Base-by-base conservation (phyloP, 1,140 invertebrate genomes). In the Drosophila sp. region DNA sequence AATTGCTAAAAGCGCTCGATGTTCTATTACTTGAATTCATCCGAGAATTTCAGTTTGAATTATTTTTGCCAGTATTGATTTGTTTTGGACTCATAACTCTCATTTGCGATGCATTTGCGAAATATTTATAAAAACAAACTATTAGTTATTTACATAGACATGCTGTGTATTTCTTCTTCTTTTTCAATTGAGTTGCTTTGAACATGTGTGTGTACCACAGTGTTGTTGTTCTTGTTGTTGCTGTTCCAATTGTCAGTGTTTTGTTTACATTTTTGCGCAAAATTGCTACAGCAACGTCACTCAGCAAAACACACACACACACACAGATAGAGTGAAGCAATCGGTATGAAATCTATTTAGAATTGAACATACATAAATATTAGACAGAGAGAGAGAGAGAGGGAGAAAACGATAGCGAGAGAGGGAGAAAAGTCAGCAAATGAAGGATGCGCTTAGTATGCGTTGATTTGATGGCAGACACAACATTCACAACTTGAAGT, bases 241-340 rank as follows among this genome's bases (percentile, higher is more conserved):
- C 21, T 56, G 18, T 29, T 46, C 14, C 48, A 57, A 66, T 59
- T 72, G 70, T 67, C 46, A 18, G 38, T 59, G 58, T 79, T 83
- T 83, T 80, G 69, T 80, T 83, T 83, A 76, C 81, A 45, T 65
- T 72, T 71, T 29, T 69, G 46, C 54, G 73, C 67, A 41, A 86
- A 86, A 84, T 58, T 63, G 72, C 80, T 78, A 72, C 76, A 67
- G 80, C 63, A 76, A 83, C 80, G 76, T 84, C 76, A 84, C 80
- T 83, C 80, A 63, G 50, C 58, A 25, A 72, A 61, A 78, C 48
- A 73, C 51, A 63, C 46, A 41, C 61, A 41, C 21, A 46, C 38
- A 43, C 48, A 72, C 29, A 40, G 16, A 65, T 14, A 58, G 38
- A 71, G 14, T 43, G 16, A 61, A 18, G 40, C 40, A 77, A 40